Percentiles rank a stretch among this genome's conserved stretches.
Evolutionary conservation across 2,113 vertebrate species (phyloP).

Genomic region (Cervus canadensis): DNA sequence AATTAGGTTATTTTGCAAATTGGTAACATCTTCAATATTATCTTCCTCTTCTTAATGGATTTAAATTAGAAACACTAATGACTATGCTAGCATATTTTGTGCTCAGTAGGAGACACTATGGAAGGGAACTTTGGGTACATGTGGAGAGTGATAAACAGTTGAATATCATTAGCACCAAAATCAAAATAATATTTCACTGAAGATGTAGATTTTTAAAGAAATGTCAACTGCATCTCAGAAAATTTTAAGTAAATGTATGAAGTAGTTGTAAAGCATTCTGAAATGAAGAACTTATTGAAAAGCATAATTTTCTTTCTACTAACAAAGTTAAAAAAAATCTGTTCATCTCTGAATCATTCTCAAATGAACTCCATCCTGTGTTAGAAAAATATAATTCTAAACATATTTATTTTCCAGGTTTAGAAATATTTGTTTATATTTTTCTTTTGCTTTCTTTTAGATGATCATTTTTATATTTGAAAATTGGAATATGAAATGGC

Average conservation of each 20-base stretch:
- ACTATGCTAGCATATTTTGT: slow-evolving; percentile 67
- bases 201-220: slow-evolving; percentile 43
- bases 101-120: slow-evolving; percentile 49
- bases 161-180: slow-evolving; percentile 60
- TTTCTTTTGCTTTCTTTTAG: neutral
- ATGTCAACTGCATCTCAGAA: neutral
- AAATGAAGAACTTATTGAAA: slow-evolving; percentile 37
- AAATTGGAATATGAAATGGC: neutral
- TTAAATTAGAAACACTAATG: slow-evolving; percentile 74
- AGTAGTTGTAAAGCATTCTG: neutral
- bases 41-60: slow-evolving; percentile 65
- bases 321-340: neutral
- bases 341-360: neutral
- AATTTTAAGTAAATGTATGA: slow-evolving; percentile 43
- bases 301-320: slow-evolving; percentile 1
- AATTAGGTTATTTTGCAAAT: slow-evolving; percentile 71
- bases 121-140: slow-evolving; percentile 42
- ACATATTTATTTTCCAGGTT: neutral
- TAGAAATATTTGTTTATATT: neutral
- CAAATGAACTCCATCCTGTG: neutral
- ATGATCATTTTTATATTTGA: slow-evolving; percentile 29
- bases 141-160: slow-evolving; percentile 61
- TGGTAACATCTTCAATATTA: slow-evolving; percentile 67
- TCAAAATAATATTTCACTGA: slow-evolving; percentile 64
- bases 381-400: neutral